Evolutionary conservation across 2,797 vertebrate genomes (phyloP), one percentile per base, ranked within the genome.

Genomic region (Aldrovandia affinis): DNA sequence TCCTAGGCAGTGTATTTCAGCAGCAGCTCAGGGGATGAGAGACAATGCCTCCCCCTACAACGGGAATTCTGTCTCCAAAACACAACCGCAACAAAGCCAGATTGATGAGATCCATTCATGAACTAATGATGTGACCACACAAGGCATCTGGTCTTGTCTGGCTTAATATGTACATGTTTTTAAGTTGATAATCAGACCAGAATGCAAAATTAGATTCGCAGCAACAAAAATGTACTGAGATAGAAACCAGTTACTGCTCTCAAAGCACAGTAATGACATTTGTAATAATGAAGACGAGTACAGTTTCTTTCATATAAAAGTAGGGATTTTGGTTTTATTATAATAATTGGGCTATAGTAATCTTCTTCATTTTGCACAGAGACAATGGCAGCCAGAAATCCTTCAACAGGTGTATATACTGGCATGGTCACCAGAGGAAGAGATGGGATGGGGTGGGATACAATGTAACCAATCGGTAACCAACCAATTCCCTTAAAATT

Each of bases 281-380:
- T 70, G 14, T 3, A 70, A 70, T 22, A 39, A 70, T 20, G 18
- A 22, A 70, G 68, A 70, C 68, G 15, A 70, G 63, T 28, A 65
- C n/a, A 57, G 55, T 57, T 22, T 70, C n/a, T 65, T 65, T 36
- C 9, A 70, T 70, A 39, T 36, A 39, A 70, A 70, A 39, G 33
- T 70, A 70, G 68, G 68, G 68, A 70, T 70, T 70, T 36, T 39
- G 33, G 68, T 36, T 52, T 70, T 20, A 70, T 70, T 70, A 70
- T 70, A 42, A 39, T 22, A 70, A 70, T 3, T 39, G 68, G 68
- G 12, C 36, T 70, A 68, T 68, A 70, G 18, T 20, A 18, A 70
- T 18, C 7, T 14, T 57, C 10, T 0, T 57, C 2, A 57, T 15
- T 57, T 20, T 20, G 39, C 65, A 70, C 33, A 22, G 12, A 70